phyloP scores from a whole-genome alignment of 2,113 vertebrate genomes.

The Gasterosteus aculeatus region DNA sequence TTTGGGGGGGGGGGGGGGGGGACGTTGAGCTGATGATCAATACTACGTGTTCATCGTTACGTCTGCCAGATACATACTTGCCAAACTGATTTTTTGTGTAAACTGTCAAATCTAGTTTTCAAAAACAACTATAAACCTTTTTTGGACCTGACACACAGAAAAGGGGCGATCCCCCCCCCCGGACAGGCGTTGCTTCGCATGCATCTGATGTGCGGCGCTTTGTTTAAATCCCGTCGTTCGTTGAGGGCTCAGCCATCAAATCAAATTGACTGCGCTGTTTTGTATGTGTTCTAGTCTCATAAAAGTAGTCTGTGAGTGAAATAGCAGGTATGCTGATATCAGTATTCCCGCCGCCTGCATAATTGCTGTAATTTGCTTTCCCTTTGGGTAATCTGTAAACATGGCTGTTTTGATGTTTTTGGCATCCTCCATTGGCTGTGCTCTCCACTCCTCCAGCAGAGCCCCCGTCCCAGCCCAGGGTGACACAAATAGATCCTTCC shows the following conservation, averaged over 20 bases:
- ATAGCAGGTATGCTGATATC: slow-evolving; percentile 80
- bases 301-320: slow-evolving; percentile 76
- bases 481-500: slow-evolving; percentile 84
- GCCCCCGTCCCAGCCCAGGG: slow-evolving; percentile 78
- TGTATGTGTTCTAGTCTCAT: slow-evolving; percentile 67
- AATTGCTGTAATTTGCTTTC: slow-evolving; percentile 84
- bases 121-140: slow-evolving; percentile 55
- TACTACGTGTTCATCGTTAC: slow-evolving; percentile 38
- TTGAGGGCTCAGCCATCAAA: slow-evolving; percentile 71
- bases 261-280: slow-evolving; percentile 74
- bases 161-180: slow-evolving; percentile 42
- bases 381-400: slow-evolving; percentile 84
- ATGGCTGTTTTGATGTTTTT: slow-evolving; percentile 84
- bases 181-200: slow-evolving; percentile 61
- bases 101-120: slow-evolving; percentile 42
- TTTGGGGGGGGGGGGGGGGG: slow-evolving; percentile 6
- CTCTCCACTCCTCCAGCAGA: slow-evolving; percentile 70
- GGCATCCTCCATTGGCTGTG: slow-evolving; percentile 80
- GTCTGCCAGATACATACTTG: slow-evolving; percentile 41
- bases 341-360: slow-evolving; percentile 80
- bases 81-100: slow-evolving; percentile 38
- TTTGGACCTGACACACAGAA: slow-evolving; percentile 53
- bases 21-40: slow-evolving; percentile 17
- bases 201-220: slow-evolving; percentile 53
- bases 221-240: slow-evolving; percentile 68